Base-by-base conservation (phyloP, 2,797 vertebrate genomes). In the Dipus sagitta region DNA sequence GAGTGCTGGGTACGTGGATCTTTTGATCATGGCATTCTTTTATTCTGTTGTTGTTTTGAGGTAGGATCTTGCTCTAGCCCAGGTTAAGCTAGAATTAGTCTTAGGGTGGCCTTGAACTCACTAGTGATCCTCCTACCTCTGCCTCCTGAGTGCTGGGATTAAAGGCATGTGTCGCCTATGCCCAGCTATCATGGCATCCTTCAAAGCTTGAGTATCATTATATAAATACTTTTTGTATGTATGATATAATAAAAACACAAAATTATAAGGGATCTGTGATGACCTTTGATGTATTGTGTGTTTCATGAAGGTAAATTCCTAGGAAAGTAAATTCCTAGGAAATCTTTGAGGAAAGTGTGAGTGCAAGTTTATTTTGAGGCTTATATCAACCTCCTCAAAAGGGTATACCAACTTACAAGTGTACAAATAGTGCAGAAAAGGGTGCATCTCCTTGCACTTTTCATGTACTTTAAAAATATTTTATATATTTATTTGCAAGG, bases 331-430 rank as follows among this genome's bases (percentile, higher is more conserved):
- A 72, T 86, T 88, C n/a, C 32, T 85, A 38, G 64, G 81, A 86
- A 84, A n/a, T 54, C 79, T 78, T 74, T 65, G 74, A 94, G 75
- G 54, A 90, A 80, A 74, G 23, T 17, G 4, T n/a, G 65, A 92
- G 8, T 52, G 52, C 13, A 52, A 62, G 32, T 93, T 91, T 91
- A 54, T 52, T 62, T 81, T 54, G 32, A 87, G 89, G 65, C 18
- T 28, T 62, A 74, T 8, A 38, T 60, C n/a, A 12, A 17, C 28
- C 24, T 32, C 3, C 18, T 3, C 10, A 13, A 26, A 90, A 80
- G 64, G 3, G 3, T 52, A 10, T 28, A 70, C 28, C 77, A 70
- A 28, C 20, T 60, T 64, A 24, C 12, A 30, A 15, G 12, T 65
- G 52, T 42, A 52, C 38, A 14, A 71, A 26, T 24, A 60, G n/a